Evolutionary conservation across 1,140 invertebrate genomes (phyloP).

Genomic region (Rhopalosiphum maidis): DNA sequence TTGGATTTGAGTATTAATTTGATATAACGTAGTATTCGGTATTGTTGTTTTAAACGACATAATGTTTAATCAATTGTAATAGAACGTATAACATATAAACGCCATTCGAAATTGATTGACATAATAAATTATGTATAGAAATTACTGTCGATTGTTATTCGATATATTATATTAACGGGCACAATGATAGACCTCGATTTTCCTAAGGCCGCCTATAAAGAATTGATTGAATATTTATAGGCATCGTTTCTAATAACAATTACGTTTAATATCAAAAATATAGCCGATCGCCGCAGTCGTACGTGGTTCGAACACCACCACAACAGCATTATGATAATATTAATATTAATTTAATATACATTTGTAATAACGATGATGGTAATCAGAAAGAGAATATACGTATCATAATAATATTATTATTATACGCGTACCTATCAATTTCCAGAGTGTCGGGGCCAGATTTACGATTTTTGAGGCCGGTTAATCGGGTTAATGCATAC

Average conservation of each 20-base stretch:
- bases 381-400: not conserved
- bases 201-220: not conserved
- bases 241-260: slow-evolving; percentile 6
- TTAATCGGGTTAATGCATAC: rapidly evolving
- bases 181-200: not conserved
- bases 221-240: slow-evolving; percentile 8
- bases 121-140: not conserved
- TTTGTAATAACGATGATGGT: not conserved
- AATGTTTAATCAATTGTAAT: not conserved
- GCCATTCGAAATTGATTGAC: not conserved
- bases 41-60: not conserved
- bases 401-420: not conserved
- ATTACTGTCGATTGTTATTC: slow-evolving; percentile 12
- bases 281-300: not conserved
- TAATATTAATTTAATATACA: not conserved
- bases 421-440: not conserved
- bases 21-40: not conserved
- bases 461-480: not conserved
- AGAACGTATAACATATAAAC: not conserved
- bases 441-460: not conserved
- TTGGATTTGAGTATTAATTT: slow-evolving; percentile 10
- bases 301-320: not conserved
- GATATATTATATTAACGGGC: not conserved
- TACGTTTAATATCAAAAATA: not conserved
- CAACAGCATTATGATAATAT: not conserved